Base-by-base conservation (phyloP, 30 jellyfish, hydroid and myxozoan species). In the Aurelia coerulea region DNA sequence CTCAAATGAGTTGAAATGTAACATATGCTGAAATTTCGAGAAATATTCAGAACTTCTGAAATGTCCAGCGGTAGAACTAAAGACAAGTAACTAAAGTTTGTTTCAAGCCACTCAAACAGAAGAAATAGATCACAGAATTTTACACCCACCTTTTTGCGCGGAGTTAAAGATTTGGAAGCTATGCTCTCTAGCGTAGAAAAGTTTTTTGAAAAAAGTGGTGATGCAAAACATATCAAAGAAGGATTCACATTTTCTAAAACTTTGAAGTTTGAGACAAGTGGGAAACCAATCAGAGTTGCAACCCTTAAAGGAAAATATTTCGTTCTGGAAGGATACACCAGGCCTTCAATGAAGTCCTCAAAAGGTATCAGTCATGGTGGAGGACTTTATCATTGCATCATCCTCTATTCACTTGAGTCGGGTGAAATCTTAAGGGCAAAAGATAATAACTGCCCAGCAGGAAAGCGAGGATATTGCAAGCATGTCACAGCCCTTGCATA, bases 301-400 rank as follows among this genome's bases (percentile, higher is more conserved):
- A 23, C 41, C 5, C 3, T 37, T 2, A 2, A 37, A 37, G 5
- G 5, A 37, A 37, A 37, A 37, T 37, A 37, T 37, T 37, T 37
- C 49, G 49, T 70, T 14, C 63, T 70, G 60, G 81, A 70, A 70
- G 81, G 81, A 17, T 70, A 70, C 81, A 70, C 81, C 15, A 70
- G 62, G n/a, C 81, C 81, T 18, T 9, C 17, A 16, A 70, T 16
- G 81, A 70, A 70, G 41, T 70, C 81, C 49, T 37, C 63, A 11
- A 29, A 70, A 70, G 81, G 81, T 1, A 70, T 39, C 17, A 29
- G 29, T 70, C 81, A 23, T 70, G 81, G 81, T 29, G 60, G 32
- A 5, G 81, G 65, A 35, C 19, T 70, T 31, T 70, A 70, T 70
- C 81, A 33, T 49, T 70, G 81, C 65, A 23, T 33, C 17, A 70